phyloP scores from a whole-genome alignment of 1,140 invertebrate species.

The Drosophila ironensis region DNA sequence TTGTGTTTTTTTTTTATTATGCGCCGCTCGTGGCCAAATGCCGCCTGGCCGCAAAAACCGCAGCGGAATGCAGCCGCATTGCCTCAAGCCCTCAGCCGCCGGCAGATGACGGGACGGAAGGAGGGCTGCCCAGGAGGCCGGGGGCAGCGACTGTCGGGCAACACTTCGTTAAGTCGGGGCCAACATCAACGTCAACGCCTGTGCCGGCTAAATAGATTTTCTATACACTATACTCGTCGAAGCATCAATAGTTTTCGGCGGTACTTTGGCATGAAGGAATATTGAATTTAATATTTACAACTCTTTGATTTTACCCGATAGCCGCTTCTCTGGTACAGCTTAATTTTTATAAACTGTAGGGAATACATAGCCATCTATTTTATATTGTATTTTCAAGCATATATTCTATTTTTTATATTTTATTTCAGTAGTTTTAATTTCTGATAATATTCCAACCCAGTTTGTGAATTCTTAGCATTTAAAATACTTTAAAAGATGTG shows the following conservation, averaged over 20 bases:
- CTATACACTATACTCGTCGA: background rate
- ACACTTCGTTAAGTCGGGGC: conserved; percentile 73
- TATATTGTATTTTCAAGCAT: no score
- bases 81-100: background rate
- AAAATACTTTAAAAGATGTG: no score
- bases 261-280: background rate
- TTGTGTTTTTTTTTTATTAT: conserved; percentile 53
- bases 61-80: conserved; percentile 61
- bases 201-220: conserved; percentile 75
- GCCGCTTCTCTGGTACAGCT: no score
- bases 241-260: background rate
- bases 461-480: no score
- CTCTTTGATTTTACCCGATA: no score
- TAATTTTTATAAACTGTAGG: no score
- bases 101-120: background rate
- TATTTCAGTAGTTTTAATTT: no score
- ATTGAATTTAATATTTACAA: no score
- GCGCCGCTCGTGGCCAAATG: conserved; percentile 65
- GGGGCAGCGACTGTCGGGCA: conserved; percentile 32
- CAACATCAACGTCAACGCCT: conserved; percentile 77
- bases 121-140: conserved; percentile 1
- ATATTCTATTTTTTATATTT: no score
- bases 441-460: no score
- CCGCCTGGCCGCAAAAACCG: conserved; percentile 64
- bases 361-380: no score